Evolutionary conservation across 2,888 invertebrate species (phyloP), one percentile per base, ranked within the genome.

Genomic region (Caenorhabditis becei): DNA sequence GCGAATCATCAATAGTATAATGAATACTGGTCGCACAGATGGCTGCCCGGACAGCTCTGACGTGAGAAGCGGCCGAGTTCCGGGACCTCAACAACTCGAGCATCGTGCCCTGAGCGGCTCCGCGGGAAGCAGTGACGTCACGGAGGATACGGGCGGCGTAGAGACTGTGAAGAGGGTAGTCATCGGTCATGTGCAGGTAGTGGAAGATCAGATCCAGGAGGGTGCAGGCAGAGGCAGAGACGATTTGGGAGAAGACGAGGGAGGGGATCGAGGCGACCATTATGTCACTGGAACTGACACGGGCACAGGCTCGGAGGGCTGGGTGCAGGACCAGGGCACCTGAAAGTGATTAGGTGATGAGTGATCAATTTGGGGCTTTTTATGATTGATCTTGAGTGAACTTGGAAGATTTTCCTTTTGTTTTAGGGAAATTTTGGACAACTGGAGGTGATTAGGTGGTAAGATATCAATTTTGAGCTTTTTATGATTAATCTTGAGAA

Each of bases 191-290:
- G 44, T 81, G 77, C 1, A 87, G 51, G 41, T 87, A 87, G n/a
- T 82, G 80, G 59, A 84, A 82, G 24, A 82, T 44, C 26, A 84
- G 67, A 58, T 83, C 83, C n/a, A 87, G 53, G 28, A 82, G 49
- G 54, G 82, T 83, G 18, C 82, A 81, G 10, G 70, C 53, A 2
- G 77, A 70, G 53, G 79, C 51, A 8, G 80, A 53, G 44, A 83
- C 80, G 26, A 89, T 58, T 5, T 86, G 85, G 2, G 86, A 79
- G 63, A 89, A 80, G 18, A 89, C 74, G 10, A 90, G 59, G 23
- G 88, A 82, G 26, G 86, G 87, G 24, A 90, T 74, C 1, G 88
- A 81, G 24, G 85, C 69, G 32, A 90, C 74, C 24, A 90, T 71
- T 20, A 88, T 77, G 63, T 88, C 86, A 14, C 82, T 80, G 49